Evolutionary conservation across 2,797 vertebrate genomes (phyloP), one percentile per base, ranked within the genome.

Genomic region (Manis crassicaudata): DNA sequence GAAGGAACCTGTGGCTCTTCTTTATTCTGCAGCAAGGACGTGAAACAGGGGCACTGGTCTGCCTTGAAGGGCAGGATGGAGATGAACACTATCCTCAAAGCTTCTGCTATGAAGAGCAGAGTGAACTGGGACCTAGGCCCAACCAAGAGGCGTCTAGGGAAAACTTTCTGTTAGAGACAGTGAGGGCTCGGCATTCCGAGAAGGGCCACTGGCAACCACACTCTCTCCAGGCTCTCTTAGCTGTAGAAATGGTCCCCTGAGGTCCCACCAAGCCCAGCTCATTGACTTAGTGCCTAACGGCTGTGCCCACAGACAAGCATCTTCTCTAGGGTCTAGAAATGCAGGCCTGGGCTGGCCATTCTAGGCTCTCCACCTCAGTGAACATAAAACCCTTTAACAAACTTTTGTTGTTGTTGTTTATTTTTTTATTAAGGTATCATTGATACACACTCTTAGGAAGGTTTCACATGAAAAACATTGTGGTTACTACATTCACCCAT

Each of bases 231-330:
- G 16, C 79, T n/a, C 40, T 67, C 16, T 10, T 23, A 46, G 13
- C 29, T 68, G 63, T 62, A 40, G n/a, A 54, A n/a, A 11, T 32
- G 60, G 62, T 21, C 37, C 50, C 54, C 17, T 21, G 40, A 73
- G 46, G 20, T 65, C 14, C 75, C 14, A 1, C 46, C 7, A 54
- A 21, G 35, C 50, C 8, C 37, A 62, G 29, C 32, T 88, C 37
- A 11, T 3, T 60, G 25, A 23, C 25, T 23, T 29, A 70, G 43
- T 52, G 4, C 73, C 50, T 52, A 17, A 32, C 37, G 29, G 18
- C 2, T 23, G 9, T 54, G 35, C 52, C 52, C 2, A 0, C 5
- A 17, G n/a, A 32, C 1, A 46, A 68, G 29, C 0, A 6, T 27
- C 50, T 63, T 52, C 4, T 3, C 29, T 62, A 50, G 54, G 29